Evolutionary conservation across 2,888 invertebrate species (phyloP).

Genomic region (Caradrina kadenii): DNA sequence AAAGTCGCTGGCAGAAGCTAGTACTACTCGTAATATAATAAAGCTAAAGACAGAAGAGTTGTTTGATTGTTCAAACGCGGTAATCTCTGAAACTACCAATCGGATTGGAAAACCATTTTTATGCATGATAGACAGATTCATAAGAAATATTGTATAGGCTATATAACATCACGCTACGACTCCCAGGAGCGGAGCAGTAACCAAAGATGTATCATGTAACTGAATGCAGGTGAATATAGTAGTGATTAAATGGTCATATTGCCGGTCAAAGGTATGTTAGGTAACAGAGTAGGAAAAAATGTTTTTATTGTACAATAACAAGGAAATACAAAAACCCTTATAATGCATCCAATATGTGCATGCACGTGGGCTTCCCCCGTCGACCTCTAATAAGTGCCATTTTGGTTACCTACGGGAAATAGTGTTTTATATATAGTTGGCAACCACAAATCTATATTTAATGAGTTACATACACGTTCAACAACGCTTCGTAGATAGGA

Average conservation of each 20-base stretch:
- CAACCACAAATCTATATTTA: slow-evolving; percentile 50
- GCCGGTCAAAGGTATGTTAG: neutral
- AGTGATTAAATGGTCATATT: neutral
- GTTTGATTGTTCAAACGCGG: too few relatives aligned
- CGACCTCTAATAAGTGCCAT: neutral
- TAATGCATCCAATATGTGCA: slow-evolving; percentile 15
- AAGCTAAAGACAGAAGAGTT: too few relatives aligned
- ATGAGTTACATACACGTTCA: slow-evolving; percentile 28
- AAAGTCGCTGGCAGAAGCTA: too few relatives aligned
- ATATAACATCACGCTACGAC: too few relatives aligned
- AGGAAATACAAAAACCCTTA: slow-evolving; percentile 24
- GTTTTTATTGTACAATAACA: neutral
- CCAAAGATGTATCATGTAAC: too few relatives aligned
- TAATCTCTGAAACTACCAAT: too few relatives aligned
- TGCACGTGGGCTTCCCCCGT: slow-evolving; percentile 24
- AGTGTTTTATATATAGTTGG: slow-evolving; percentile 22
- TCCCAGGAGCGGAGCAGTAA: too few relatives aligned
- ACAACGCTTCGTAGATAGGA: slow-evolving; percentile 15
- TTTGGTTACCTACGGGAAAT: slow-evolving; percentile 42
- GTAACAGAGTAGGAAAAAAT: neutral
- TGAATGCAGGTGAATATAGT: too few relatives aligned
- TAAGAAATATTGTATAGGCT: too few relatives aligned
- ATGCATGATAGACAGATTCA: too few relatives aligned
- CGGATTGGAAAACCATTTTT: too few relatives aligned
- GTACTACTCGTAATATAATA: too few relatives aligned